Evolutionary conservation across 2,797 vertebrate species (phyloP).

Genomic region (Periophthalmus magnuspinnatus): DNA sequence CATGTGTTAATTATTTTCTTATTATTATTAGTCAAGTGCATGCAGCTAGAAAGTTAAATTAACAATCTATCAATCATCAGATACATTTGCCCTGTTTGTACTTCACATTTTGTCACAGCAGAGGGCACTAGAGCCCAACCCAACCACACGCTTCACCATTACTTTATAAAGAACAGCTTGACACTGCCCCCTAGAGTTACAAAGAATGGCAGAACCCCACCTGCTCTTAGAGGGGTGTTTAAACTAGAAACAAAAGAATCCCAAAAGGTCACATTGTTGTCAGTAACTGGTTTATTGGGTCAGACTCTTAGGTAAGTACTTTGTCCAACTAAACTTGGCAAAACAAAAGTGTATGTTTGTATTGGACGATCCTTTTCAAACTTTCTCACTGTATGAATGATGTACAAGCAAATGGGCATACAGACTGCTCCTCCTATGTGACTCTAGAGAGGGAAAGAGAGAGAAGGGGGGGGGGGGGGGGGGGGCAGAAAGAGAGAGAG

Average conservation of each 20-base stretch:
- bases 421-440: too few relatives aligned
- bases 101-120: not conserved
- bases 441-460: too few relatives aligned
- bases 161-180: not conserved
- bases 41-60: not conserved
- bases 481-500: too few relatives aligned
- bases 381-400: too few relatives aligned
- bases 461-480: too few relatives aligned
- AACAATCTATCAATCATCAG: not conserved
- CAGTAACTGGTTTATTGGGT: not conserved
- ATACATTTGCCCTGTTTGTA: not conserved
- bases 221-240: not conserved
- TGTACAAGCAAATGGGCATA: too few relatives aligned
- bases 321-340: not conserved
- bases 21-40: not conserved
- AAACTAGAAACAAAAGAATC: slow-evolving; percentile 28
- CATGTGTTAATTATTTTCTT: not conserved
- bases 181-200: slow-evolving; percentile 39
- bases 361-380: too few relatives aligned
- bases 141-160: not conserved
- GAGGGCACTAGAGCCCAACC: slow-evolving; percentile 23
- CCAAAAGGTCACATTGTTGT: slow-evolving; percentile 1
- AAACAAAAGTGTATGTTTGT: too few relatives aligned
- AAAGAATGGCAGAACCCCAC: not conserved
- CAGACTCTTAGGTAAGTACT: not conserved